Base-by-base conservation (phyloP, 1,140 invertebrate species). In the Parapsyche elsis region DNA sequence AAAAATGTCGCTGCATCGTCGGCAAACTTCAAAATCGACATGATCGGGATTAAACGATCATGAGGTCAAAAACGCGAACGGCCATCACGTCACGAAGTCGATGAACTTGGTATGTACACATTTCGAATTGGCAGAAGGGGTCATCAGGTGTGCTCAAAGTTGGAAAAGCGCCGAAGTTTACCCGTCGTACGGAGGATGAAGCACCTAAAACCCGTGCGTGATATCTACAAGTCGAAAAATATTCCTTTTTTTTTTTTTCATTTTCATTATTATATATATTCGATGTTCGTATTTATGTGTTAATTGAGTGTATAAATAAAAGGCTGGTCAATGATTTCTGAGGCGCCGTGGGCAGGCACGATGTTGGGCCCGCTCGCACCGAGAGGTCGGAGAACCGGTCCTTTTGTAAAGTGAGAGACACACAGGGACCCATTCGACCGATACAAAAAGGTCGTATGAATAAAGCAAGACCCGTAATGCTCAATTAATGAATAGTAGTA, bases 241-340 rank as follows among this genome's bases (percentile, higher is more conserved):
- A 38, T 38, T 7, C 30, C 1, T 38, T 38, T 38, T 38, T 4
- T 38, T 38, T 38, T 38, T 4, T 38, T 38, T 38, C 7, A 38
- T 38, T 38, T 38, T 38, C 7, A 38, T 38, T 38, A 38, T 38
- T 38, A 38, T 38, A 38, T 38, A 38, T 53, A 53, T 38, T 61
- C 49, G 24, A 76, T 38, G 59, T 53, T 77, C 75, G 49, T 77
- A 77, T 77, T 77, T 77, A 77, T 77, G 75, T 77, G 75, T 77
- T 77, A 77, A 77, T 77, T 77, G 49, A 77, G 75, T 77, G 75
- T 77, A 77, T 77, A 77, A 77, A 77, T 77, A 77, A 64, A 77
- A 77, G 59, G 57, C 57, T 77, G 75, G 75, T 64, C 75, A 64
- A 64, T 64, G 75, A 77, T 77, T 77, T 77, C 75, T 77, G 45